Conservation (phyloP, 2,888 invertebrate species). For the Thera britannica region DNA sequence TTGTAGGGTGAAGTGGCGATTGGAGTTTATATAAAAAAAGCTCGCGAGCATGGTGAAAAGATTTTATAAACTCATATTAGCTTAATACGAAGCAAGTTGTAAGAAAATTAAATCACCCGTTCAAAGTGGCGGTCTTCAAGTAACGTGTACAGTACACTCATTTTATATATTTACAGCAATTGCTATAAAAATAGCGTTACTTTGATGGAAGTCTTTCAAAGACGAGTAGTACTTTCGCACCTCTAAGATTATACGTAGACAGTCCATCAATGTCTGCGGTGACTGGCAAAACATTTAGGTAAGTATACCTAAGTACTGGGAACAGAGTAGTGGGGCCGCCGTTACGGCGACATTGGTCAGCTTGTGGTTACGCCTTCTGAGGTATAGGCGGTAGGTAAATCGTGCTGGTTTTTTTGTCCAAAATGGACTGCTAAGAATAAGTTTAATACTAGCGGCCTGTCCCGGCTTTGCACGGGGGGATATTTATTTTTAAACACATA, state of each 20-base stretch:
- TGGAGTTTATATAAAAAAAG: too few species aligned
- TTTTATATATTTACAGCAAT: not conserved
- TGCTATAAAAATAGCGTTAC: not conserved
- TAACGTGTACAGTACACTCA: not conserved
- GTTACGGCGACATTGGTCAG: slow-evolving; percentile 57
- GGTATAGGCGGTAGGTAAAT: slow-evolving; percentile 54
- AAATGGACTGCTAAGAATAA: not conserved
- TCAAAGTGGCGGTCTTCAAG: not conserved
- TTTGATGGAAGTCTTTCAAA: not conserved
- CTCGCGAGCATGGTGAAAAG: too few species aligned
- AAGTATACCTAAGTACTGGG: slow-evolving; percentile 41
- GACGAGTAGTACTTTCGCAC: slow-evolving; percentile 7
- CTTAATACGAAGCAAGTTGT: not conserved
- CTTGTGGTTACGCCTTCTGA: slow-evolving; percentile 52
- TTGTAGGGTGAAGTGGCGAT: too few species aligned
- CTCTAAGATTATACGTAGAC: slow-evolving; percentile 20
- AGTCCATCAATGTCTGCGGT: slow-evolving; percentile 37
- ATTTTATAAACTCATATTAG: too few species aligned
- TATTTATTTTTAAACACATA: too few species aligned
- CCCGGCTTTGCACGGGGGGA: too few species aligned
- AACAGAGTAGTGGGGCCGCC: slow-evolving; percentile 52
- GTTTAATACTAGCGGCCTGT: not conserved
- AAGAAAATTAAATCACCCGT: not conserved
- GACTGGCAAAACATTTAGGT: slow-evolving; percentile 46
- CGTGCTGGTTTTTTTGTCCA: not conserved